Percentiles rank a stretch among this genome's conserved stretches.
Evolutionary conservation across 2,113 vertebrate species (phyloP).

Genomic region (Urocitellus parryii): DNA sequence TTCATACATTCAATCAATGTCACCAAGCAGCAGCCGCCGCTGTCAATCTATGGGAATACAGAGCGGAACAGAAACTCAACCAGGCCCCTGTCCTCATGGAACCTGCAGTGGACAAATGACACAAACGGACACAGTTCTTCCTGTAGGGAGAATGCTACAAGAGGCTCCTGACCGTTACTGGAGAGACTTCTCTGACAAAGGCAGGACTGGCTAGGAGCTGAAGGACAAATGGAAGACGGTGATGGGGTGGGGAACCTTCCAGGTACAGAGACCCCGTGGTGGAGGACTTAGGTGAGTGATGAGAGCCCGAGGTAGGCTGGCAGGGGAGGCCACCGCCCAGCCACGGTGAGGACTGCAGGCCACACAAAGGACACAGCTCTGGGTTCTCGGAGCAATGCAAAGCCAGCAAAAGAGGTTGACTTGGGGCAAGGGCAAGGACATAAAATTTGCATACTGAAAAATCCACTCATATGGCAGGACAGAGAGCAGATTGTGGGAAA

Average conservation of each 20-base stretch:
- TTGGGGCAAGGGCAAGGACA: background rate
- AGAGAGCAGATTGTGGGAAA: background rate
- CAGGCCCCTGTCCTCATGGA: background rate
- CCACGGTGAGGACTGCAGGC: too few relatives aligned
- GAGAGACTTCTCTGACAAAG: background rate
- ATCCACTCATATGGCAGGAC: background rate
- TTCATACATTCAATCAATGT: background rate
- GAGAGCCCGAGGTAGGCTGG: background rate
- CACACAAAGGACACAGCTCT: background rate
- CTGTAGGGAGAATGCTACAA: background rate
- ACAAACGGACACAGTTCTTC: background rate
- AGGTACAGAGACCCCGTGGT: background rate
- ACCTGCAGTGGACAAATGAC: background rate
- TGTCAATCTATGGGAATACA: background rate
- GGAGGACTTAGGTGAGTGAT: background rate
- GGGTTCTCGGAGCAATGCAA: background rate
- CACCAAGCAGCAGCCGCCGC: background rate
- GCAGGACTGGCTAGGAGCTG: background rate
- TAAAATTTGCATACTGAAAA: background rate
- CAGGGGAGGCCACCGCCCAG: too few relatives aligned
- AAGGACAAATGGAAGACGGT: background rate
- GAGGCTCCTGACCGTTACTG: background rate
- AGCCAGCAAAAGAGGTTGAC: background rate
- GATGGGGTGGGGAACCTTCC: background rate
- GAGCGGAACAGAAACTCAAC: background rate